Conservation (phyloP, 2,113 vertebrate species). For the Leiothrix lutea region DNA sequence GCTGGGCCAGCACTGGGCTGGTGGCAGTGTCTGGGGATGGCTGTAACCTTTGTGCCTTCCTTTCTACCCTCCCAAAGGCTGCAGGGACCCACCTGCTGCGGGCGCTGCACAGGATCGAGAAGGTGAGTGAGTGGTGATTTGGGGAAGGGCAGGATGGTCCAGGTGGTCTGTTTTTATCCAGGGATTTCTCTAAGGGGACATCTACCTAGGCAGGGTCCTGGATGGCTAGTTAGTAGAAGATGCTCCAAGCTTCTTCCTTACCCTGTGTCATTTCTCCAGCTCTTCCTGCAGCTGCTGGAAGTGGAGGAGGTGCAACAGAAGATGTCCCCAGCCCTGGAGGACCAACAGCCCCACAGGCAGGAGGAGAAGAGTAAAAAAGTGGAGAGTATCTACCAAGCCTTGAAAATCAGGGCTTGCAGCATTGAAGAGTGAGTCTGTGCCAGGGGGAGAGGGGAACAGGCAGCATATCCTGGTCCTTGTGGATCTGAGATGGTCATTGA, state of each 20-base stretch:
- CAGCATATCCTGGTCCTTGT: rapidly evolving
- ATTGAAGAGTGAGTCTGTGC: slow-evolving; percentile 66
- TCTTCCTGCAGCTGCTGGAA: slow-evolving; percentile 84
- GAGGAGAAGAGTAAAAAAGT: slow-evolving; percentile 75
- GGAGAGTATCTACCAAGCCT: slow-evolving; percentile 77
- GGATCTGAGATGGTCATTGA: neutral
- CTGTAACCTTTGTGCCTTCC: neutral
- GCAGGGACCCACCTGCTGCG: slow-evolving; percentile 79
- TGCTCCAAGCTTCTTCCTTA: neutral
- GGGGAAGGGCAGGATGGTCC: no score
- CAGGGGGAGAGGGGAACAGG: rapidly evolving
- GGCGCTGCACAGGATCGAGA: slow-evolving; percentile 85
- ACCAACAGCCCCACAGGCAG: slow-evolving; percentile 58
- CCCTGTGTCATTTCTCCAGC: slow-evolving; percentile 41
- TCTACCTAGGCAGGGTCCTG: neutral
- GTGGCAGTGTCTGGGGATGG: neutral
- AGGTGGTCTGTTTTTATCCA: neutral
- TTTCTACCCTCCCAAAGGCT: slow-evolving; percentile 70
- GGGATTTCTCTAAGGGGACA: neutral
- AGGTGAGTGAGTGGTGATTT: slow-evolving; percentile 54
- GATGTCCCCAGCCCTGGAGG: slow-evolving; percentile 37
- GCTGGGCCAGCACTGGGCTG: rapidly evolving
- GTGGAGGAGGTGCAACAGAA: slow-evolving; percentile 83
- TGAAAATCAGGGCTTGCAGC: slow-evolving; percentile 69
- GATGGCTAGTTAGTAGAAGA: neutral